Base-by-base conservation (phyloP, 1,140 invertebrate species). In the Helicoverpa armigera region DNA sequence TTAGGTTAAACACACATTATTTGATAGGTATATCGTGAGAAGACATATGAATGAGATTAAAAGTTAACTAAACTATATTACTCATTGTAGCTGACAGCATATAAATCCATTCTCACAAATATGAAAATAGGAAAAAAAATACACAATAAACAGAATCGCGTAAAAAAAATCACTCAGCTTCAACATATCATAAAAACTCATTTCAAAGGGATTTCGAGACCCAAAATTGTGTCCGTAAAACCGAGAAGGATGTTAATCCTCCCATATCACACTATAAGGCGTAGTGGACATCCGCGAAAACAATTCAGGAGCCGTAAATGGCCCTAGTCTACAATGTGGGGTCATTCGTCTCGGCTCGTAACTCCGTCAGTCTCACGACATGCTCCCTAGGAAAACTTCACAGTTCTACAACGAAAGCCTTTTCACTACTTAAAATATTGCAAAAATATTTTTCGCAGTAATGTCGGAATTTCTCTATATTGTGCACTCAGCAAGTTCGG, bases 281-380 rank as follows among this genome's bases (percentile, higher is more conserved):
- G 53, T 72, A 72, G 50, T 53, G 69, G 23, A 72, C 69, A 54
- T 72, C 12, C 12, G 18, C 14, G 69, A 54, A 43, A 72, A 72
- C 50, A 72, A 31, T 72, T 51, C 69, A n/a, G 4, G 13, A 23
- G 31, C 5, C 50, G 23, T 51, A 72, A 53, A 72, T 53, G 43
- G 50, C 23, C 54, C 16, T 9, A 54, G 4, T 12, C 11, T 9
- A 48, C 14, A 72, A 31, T 72, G 79, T 53, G 10, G 23, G 48
- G 61, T 48, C 72, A 75, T 75, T 72, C 73, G 61, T 75, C 72
- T 81, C 70, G 1, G 60, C n/a, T 67, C 63, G 61, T 58, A 69
- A 81, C 53, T 81, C 61, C 72, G 31, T 61, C 77, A 14, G 60
- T 56, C 60, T 63, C 29, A 3, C 23, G 60, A 63, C 60, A 63